Evolutionary conservation across 2,797 vertebrate species (phyloP), one percentile per base, ranked within the genome.

Genomic region (Neopelma chrysocephalum): DNA sequence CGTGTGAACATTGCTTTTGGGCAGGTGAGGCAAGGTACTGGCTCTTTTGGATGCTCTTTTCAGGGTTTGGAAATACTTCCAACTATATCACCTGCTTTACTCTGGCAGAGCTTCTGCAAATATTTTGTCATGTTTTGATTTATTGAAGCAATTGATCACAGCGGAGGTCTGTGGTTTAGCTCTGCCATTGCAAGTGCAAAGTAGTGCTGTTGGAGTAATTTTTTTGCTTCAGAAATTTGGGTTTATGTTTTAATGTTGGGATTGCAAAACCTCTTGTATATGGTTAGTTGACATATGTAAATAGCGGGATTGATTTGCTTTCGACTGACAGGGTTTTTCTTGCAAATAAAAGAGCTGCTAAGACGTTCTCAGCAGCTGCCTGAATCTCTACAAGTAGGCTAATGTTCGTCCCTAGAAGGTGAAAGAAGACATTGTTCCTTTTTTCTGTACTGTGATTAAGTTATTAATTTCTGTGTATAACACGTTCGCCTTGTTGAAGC

Each of bases 401-500:
- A 91, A 71, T 96, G 76, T 95, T 94, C 51, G 79, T 53, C 78
- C 68, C 51, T 71, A 3, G 50, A 62, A 90, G 82, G 56, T 96
- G 79, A 97, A 94, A 96, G 93, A 95, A 82, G 60, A 42, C 60
- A 50, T 76, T 97, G 90, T 96, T 90, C n/a, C 45, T 73, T 70
- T 73, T 92, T 82, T 82, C 83, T 90, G 72, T 83, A 23, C 47
- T 62, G 22, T 58, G 69, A 82, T 56, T n/a, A 73, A 58, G 12
- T 87, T 94, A 87, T 73, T 60, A 79, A 65, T 96, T 91, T 90
- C 27, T 70, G 0, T 89, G 32, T 82, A 19, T 69, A 70, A 78
- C 6, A 20, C 0, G 0, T 68, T 87, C 85, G 58, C 47, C 51
- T 57, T 43, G 34, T 34, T 81, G 76, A 79, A 81, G 51, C 25